Base-by-base conservation (phyloP, 2,888 invertebrate species). In the Boloria euphrosyne region DNA sequence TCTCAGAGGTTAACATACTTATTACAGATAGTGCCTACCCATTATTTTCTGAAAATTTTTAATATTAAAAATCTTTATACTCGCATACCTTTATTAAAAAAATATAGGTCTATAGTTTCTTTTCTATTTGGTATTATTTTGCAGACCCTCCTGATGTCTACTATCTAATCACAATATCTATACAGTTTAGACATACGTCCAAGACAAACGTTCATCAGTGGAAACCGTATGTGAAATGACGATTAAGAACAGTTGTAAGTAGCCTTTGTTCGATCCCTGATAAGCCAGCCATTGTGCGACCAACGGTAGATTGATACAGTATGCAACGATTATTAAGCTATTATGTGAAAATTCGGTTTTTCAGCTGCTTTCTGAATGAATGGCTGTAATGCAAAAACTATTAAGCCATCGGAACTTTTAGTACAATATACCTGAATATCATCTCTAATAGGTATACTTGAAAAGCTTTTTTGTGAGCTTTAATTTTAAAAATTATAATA, bases 201-300 rank as follows among this genome's bases (percentile, higher is more conserved):
- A 76, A 78, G 77, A 80, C 78, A 78, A 82, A 82, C 81, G 80
- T 81, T 79, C 79, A 81, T 84, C 80, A 82, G 85, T 83, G 79
- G 88, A 87, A 86, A 87, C 85, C 80, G 88, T 89, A 90, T 90
- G 89, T 89, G 91, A 91, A 92, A 91, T 89, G 89, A 86, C 86
- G 90, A 91, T 90, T 90, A 91, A 90, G 84, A 89, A 91, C 91
- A 88, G 89, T 89, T 90, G 85, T 84, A 89, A 89, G 90, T 89
- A 89, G 90, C 86, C 86, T 90, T 92, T 92, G 92, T 92, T 89
- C 78, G 90, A 91, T 92, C 80, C 66, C 66, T 72, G 90, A 91
- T 91, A 91, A 82, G 73, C 66, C 65, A 72, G 78, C 87, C 78
- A 89, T 89, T 91, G 88, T 90, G 76, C 73, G 73, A 76, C 72